Evolutionary conservation across 2,797 vertebrate genomes (phyloP).

Genomic region (Myripristis murdjan): DNA sequence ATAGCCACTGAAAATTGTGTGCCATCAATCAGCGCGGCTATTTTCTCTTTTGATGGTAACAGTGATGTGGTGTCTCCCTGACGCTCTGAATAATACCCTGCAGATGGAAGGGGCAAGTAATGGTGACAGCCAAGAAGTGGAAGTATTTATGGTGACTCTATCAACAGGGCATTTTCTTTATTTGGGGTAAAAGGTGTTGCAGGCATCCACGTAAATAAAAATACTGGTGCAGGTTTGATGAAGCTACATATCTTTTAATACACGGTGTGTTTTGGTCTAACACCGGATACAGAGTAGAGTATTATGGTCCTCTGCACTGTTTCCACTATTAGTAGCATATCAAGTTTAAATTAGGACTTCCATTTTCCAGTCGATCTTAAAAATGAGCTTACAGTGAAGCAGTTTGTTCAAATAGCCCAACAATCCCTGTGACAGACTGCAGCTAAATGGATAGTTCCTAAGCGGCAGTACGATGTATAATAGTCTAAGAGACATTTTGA

Average conservation of each 20-base stretch:
- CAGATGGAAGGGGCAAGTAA: constrained; percentile 20
- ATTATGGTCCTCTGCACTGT: too few relatives aligned
- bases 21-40: constrained; percentile 25
- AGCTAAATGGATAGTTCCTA: too few relatives aligned
- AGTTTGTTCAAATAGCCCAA: too few relatives aligned
- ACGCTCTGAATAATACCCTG: constrained; percentile 20
- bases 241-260: background rate
- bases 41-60: constrained; percentile 12
- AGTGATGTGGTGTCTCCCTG: constrained; percentile 1
- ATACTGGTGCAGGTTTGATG: background rate
- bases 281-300: too few relatives aligned
- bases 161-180: constrained; percentile 15
- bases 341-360: too few relatives aligned
- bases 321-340: too few relatives aligned
- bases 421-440: too few relatives aligned
- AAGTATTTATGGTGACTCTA: constrained; percentile 30
- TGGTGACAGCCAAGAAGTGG: constrained; percentile 31
- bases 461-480: too few relatives aligned
- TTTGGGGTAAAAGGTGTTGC: background rate
- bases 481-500: too few relatives aligned
- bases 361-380: too few relatives aligned
- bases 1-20: constrained; percentile 24
- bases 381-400: too few relatives aligned
- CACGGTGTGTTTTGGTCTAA: too few relatives aligned
- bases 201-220: background rate